Evolutionary conservation across 2,797 vertebrate species (phyloP).

Genomic region (Alauda arvensis): DNA sequence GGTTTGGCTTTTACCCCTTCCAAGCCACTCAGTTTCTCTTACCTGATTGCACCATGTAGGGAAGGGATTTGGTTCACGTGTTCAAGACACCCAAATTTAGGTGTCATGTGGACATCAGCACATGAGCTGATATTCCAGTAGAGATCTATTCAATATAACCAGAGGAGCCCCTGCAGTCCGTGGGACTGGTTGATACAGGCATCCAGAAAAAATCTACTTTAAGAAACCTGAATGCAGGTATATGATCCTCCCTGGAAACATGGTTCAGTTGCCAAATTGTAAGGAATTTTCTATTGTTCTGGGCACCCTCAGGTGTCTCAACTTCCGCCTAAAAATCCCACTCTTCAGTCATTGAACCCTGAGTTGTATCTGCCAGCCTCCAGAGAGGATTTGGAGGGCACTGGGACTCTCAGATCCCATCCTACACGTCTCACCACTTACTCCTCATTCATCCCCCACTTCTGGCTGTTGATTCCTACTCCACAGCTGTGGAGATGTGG

Average conservation of each 20-base stretch:
- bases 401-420: neutral
- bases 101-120: neutral
- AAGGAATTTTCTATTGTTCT: neutral
- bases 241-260: neutral
- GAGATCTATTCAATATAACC: neutral
- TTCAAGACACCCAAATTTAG: neutral
- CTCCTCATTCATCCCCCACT: neutral
- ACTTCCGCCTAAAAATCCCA: neutral
- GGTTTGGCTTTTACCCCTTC: neutral
- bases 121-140: neutral
- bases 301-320: neutral
- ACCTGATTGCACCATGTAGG: neutral
- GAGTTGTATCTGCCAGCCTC: neutral
- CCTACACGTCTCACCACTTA: rapidly evolving
- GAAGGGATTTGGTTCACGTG: neutral
- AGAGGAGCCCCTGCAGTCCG: neutral
- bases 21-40: neutral
- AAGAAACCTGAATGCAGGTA: neutral
- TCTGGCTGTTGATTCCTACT: neutral
- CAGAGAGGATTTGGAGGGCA: neutral
- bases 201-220: neutral
- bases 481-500: neutral
- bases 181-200: neutral
- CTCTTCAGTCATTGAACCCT: neutral
- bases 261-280: neutral